Percentiles rank a stretch among this genome's conserved stretches.
phyloP scores from a whole-genome alignment of 2,888 invertebrate species.

The Sclerodermus sp. region DNA sequence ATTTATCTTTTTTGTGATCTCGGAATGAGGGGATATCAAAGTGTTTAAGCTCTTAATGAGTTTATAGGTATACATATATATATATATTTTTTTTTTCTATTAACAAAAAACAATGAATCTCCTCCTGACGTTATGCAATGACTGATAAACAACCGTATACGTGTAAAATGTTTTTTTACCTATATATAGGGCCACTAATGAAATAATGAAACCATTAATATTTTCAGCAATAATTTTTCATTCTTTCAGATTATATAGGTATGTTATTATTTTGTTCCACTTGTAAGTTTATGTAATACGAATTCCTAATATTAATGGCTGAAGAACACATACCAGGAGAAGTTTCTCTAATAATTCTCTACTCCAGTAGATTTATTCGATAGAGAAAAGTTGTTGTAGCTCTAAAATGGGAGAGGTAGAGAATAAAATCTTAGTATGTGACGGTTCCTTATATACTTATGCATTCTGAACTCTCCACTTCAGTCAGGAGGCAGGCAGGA shows the following conservation, averaged over 20 bases:
- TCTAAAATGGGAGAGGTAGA: conserved; percentile 43
- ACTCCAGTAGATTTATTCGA: conserved; percentile 40
- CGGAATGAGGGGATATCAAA: no score
- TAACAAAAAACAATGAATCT: no score
- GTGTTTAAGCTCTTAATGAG: no score
- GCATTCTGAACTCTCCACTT: conserved; percentile 59
- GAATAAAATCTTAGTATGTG: conserved; percentile 49
- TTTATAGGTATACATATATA: no score
- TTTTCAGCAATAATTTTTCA: conserved; percentile 48
- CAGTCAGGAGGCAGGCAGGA: conserved; percentile 59
- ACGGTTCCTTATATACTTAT: conserved; percentile 56
- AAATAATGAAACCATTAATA: conserved; percentile 29
- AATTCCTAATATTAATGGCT: conserved; percentile 40
- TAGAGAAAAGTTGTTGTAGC: conserved; percentile 37
- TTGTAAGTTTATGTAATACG: conserved; percentile 40
- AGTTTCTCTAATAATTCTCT: conserved; percentile 38
- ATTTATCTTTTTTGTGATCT: no score
- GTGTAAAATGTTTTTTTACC: neutral
- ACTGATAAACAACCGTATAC: neutral
- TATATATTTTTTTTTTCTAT: no score
- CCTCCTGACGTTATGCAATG: neutral
- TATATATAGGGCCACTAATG: conserved; percentile 15
- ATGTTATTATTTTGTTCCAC: conserved; percentile 58
- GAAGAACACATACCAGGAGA: conserved; percentile 47
- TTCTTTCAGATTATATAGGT: conserved; percentile 56